Percentiles rank a stretch among this genome's conserved stretches.
These are phyloP conservation scores for Mus minutoides DNA, from an alignment of 2,797 vertebrate species.

Conservation along the genomic window DNA sequence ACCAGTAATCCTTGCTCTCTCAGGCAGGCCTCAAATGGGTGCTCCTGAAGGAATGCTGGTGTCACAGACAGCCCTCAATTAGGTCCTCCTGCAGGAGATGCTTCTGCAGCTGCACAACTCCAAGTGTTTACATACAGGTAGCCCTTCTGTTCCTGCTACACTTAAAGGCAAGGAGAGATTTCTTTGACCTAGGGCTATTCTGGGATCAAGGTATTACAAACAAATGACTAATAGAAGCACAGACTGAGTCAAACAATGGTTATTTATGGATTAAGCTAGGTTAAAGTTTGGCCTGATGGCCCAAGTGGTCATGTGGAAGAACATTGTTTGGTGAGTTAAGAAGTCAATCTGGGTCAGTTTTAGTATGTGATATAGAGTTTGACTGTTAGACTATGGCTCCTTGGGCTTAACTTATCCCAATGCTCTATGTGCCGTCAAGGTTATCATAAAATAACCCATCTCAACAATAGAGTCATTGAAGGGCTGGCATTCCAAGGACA, in stretches of 20 bases:
- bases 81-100: no score
- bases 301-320: neutral
- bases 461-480: neutral
- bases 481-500: neutral
- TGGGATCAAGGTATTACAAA: neutral
- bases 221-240: neutral
- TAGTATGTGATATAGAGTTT: slow-evolving; percentile 1
- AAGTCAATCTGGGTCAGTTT: neutral
- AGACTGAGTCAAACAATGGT: slow-evolving; percentile 21
- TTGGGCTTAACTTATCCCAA: neutral
- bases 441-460: neutral
- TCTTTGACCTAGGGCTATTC: neutral
- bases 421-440: neutral
- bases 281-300: neutral
- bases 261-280: neutral
- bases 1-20: no score
- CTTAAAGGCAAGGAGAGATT: neutral
- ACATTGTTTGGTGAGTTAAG: neutral
- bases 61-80: no score
- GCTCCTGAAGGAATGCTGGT: no score
- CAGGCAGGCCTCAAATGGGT: no score
- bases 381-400: neutral
- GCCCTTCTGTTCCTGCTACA: no score
- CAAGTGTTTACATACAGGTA: no score
- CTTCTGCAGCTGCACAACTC: no score